A percentile compares a stretch with the other conserved stretches of the same genome.
phyloP scores from a whole-genome alignment of 2,888 invertebrate species.

The Macrophya annulata region DNA sequence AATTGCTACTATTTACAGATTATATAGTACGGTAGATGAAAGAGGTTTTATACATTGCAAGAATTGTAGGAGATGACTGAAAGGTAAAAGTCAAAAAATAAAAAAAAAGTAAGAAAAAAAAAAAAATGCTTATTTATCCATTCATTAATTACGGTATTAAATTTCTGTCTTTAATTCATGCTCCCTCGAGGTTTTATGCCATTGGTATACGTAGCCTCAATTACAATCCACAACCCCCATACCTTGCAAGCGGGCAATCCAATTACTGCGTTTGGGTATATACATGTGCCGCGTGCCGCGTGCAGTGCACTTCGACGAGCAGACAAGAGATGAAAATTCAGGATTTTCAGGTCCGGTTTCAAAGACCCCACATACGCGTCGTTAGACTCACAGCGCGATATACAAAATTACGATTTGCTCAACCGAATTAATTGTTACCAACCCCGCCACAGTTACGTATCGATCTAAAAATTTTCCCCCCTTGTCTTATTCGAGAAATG shows the following conservation, averaged over 20 bases:
- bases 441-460: background rate
- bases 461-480: background rate
- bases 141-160: background rate
- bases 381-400: background rate
- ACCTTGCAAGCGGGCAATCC: slow-evolving; percentile 46
- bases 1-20: background rate
- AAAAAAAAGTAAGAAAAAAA: background rate
- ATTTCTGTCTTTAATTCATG: background rate
- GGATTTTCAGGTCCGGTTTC: slow-evolving; percentile 1
- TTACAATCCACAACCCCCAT: slow-evolving; percentile 36
- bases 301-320: slow-evolving; percentile 42
- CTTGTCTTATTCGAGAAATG: background rate
- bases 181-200: slow-evolving; percentile 4
- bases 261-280: slow-evolving; percentile 40
- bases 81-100: background rate
- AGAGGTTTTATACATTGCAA: too few species aligned
- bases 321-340: slow-evolving; percentile 49
- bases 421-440: slow-evolving; percentile 2
- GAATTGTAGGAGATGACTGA: too few species aligned
- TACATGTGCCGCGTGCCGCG: slow-evolving; percentile 25
- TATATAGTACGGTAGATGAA: too few species aligned
- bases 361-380: slow-evolving; percentile 13
- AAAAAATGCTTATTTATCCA: background rate
- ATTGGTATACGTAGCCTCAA: slow-evolving; percentile 1
- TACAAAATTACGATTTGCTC: slow-evolving; percentile 9